Base-by-base conservation (phyloP, 2,113 vertebrate species). In the Malurus alboscapulatus region DNA sequence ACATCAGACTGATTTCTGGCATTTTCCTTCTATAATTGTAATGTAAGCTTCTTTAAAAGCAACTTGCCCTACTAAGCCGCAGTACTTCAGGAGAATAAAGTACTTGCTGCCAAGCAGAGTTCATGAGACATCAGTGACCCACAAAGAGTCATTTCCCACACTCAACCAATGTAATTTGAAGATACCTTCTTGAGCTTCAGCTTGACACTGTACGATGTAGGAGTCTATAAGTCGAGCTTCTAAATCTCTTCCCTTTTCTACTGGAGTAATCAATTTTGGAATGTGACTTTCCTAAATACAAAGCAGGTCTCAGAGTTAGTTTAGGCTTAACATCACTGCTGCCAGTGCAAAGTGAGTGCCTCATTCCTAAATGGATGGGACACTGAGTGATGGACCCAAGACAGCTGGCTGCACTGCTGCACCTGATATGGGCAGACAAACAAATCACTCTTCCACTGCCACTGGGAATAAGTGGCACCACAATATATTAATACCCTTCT, bases 171-270 rank as follows among this genome's bases (percentile, higher is more conserved):
- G 1, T 7, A 5, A 67, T 73, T 59, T 58, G 44, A 45, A 83
- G 62, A 40, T 97, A 99, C 99, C 99, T 99, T 99, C 99, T 92
- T 99, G 99, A 29, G 99, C 99, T 97, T 99, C 99, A 11, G 99
- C 99, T 96, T 99, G 99, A 93, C 98, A 98, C 94, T 99, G 99
- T 71, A 99, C 95, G 73, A 99, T 97, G 36, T 99, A 99, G 2
- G 99, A 97, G n/a, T 99, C 99, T 4, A 98, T 97, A 75, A 99
- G 98, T 47, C 99, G 96, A 61, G 98, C 97, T 96, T 99, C 99
- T 89, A 99, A 97, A 94, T 99, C 99, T 93, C 97, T 96, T 75
- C 99, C 99, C 79, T 99, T 99, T 95, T 99, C 99, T 47, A 98
- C 98, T 27, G 99, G 98, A 18, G 99, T 99, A 93, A 99, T 98